Conservation (phyloP, 2,888 invertebrate species). For the Diploptera punctata region DNA sequence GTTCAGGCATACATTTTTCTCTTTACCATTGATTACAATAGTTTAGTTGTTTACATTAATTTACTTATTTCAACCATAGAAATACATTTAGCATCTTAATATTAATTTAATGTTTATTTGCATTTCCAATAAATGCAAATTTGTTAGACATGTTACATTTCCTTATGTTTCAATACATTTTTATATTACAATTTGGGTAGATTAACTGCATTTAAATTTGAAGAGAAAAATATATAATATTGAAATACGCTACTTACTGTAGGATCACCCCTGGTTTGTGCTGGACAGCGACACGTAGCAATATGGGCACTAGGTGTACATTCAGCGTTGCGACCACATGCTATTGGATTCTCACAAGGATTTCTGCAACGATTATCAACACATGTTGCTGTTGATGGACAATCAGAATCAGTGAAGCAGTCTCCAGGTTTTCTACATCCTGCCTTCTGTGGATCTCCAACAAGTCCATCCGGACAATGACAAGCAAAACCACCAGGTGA, state of each 20-base stretch:
- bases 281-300: conserved; percentile 76
- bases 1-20: too few species aligned
- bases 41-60: too few species aligned
- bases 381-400: conserved; percentile 79
- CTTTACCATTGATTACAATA: too few species aligned
- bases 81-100: too few species aligned
- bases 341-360: conserved; percentile 70
- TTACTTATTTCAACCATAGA: too few species aligned
- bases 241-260: conserved; percentile 56
- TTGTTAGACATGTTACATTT: too few species aligned
- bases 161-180: too few species aligned
- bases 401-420: conserved; percentile 80
- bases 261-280: conserved; percentile 78
- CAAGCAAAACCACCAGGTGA: conserved; percentile 80
- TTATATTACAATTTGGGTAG: too few species aligned
- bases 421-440: conserved; percentile 86
- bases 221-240: too few species aligned
- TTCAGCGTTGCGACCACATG: conserved; percentile 78
- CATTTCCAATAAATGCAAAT: too few species aligned
- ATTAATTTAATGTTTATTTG: too few species aligned
- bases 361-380: conserved; percentile 76
- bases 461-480: conserved; percentile 76
- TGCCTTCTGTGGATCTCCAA: conserved; percentile 75
- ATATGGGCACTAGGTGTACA: conserved; percentile 74
- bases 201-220: too few species aligned